Base-by-base conservation (phyloP, 2,113 vertebrate genomes). In the Bambusicola thoracicus region DNA sequence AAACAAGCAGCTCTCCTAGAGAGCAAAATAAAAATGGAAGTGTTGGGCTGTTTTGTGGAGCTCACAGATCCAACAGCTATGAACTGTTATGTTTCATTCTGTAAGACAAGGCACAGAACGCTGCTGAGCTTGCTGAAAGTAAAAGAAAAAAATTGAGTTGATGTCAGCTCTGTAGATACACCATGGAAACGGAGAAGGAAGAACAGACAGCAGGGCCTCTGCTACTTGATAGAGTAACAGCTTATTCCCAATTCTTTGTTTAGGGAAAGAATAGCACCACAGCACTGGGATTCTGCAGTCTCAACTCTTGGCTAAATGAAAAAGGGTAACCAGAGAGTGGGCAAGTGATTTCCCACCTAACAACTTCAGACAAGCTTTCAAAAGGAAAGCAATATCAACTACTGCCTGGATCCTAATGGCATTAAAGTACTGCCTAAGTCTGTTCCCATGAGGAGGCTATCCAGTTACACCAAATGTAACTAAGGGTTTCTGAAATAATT, bases 301-400 rank as follows among this genome's bases (percentile, higher is more conserved):
- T 63, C 53, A 44, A 3, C 38, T 59, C 56, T 61, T 36, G 3
- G 4, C 2, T 18, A 69, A 73, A 53, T 41, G 53, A 40, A 56
- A 88, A 87, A 92, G n/a, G 43, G 14, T 0, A 58, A 55, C 29
- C 87, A 91, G 80, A 69, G 93, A 48, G 67, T 46, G 29, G 34
- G 68, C 51, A 76, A 56, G 51, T 83, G 85, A 56, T 56, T 51
- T 76, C 74, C 55, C 89, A 30, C 43, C 34, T 90, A 84, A 79
- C 67, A 68, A 44, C 68, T 89, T 85, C 24, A 34, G 75, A 74
- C 63, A 65, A 83, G 32, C 24, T 32, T 46, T 94, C 55, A 63
- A 70, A 67, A 2, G 19, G 56, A 43, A 74, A 34, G 40, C 48
- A 19, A n/a, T 8, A 87, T 24, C 36, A 79, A 41, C 70, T 75